Conservation (phyloP, 2,113 vertebrate genomes). For the Poecile atricapillus region DNA sequence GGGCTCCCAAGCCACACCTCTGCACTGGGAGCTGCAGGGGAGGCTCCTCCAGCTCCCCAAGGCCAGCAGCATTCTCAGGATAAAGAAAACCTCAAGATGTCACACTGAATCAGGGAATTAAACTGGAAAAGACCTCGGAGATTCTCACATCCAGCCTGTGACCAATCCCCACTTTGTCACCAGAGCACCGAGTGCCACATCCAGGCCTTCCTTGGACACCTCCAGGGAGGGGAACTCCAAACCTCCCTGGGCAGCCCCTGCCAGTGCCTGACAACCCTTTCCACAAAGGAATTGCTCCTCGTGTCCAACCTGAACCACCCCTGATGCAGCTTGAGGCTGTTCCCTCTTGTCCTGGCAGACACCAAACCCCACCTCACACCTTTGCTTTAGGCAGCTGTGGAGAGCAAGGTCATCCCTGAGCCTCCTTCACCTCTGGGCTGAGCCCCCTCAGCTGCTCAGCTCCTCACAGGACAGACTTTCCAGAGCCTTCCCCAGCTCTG, state of each 20-base stretch:
- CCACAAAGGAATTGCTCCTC: background rate
- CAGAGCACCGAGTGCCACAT: background rate
- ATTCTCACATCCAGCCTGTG: background rate
- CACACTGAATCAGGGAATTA: background rate
- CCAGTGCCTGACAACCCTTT: background rate
- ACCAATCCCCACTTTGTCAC: background rate
- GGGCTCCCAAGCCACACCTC: background rate
- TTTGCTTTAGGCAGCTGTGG: background rate
- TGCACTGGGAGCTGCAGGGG: background rate
- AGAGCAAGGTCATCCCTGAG: background rate
- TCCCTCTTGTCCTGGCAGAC: background rate
- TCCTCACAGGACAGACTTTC: background rate
- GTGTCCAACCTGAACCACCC: background rate
- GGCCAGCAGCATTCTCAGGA: background rate
- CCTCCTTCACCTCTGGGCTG: background rate
- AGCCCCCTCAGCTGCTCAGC: background rate
- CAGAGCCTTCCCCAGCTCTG: background rate
- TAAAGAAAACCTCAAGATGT: background rate
- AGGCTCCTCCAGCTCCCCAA: background rate
- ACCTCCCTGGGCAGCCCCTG: background rate
- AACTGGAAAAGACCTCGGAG: background rate
- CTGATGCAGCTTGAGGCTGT: background rate
- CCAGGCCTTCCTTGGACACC: background rate
- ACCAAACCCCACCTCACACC: background rate
- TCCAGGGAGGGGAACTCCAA: background rate